Base-by-base conservation (phyloP, 2,888 invertebrate species). In the Choreutis nemorana region DNA sequence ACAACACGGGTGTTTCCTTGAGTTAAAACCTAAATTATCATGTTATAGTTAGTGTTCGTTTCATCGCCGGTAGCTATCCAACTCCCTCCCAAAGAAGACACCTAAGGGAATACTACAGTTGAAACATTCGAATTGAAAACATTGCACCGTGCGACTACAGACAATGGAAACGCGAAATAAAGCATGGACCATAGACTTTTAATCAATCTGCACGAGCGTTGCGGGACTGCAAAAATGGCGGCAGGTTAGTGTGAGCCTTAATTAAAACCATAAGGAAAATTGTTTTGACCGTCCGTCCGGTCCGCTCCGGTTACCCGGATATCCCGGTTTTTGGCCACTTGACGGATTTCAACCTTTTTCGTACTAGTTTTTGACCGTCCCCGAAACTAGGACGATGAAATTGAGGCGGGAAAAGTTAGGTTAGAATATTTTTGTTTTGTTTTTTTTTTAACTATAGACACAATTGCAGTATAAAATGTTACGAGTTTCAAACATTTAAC, bases 221-320 rank as follows among this genome's bases (percentile, higher is more conserved):
- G 63, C 68, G 68, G 67, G 70, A 68, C 62, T 63, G 68, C 72
- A 75, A 75, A 77, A 75, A 75, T 73, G 70, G 70, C 64, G 55
- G 61, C 59, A 63, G 59, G 61, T 62, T 63, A 60, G 62, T 64
- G 55, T 25, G 47, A 51, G 52, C 62, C 67, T 78, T 79, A 79
- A 80, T 80, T 80, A 79, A 80, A 79, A 77, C 78, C 66, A 78
- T 78, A 78, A 80, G 79, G 79, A 79, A 79, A 79, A 79, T 75
- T 72, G 72, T 61, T 49, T 44, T 45, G 44, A 37, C 50, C 41
- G 50, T 44, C 45, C 49, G 54, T 47, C 40, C 30, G 36, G 29
- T 27, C 41, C 34, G 32, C 34, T 29, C 31, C n/a, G 26, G 36
- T 53, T 45, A 47, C 58, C 55, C 60, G 42, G 37, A 39, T 37